A percentile compares a stretch with the other conserved stretches of the same genome.
phyloP scores from a whole-genome alignment of 2,113 vertebrate species.

The Cavia porcellus region DNA sequence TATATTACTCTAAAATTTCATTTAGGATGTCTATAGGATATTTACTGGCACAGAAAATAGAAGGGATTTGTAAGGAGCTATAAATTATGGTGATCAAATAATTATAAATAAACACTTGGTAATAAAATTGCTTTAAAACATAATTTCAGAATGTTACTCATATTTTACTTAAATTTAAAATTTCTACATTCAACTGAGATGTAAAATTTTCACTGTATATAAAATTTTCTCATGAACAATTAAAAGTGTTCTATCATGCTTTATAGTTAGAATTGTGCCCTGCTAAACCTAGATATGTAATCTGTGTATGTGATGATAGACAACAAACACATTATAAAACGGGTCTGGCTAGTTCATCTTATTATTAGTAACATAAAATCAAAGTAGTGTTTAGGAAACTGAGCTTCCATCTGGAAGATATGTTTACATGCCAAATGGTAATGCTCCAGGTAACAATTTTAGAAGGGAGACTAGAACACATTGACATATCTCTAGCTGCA shows the following conservation, averaged over 20 bases:
- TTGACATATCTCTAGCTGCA: not conserved
- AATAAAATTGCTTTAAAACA: not conserved
- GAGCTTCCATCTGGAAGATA: slow-evolving; percentile 8
- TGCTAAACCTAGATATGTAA: not conserved
- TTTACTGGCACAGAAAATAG: not conserved
- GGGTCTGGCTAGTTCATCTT: slow-evolving; percentile 15
- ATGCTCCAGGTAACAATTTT: not conserved
- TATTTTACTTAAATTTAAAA: not conserved
- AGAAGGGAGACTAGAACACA: not conserved
- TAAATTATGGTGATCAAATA: not conserved
- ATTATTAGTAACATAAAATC: not conserved
- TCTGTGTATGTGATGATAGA: not conserved
- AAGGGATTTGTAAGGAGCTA: not conserved
- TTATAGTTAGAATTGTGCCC: not conserved
- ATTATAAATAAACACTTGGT: not conserved
- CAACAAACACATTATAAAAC: not conserved
- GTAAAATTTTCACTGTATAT: not conserved
- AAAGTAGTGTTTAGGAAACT: not conserved
- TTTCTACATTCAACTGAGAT: not conserved
- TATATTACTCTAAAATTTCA: not conserved
- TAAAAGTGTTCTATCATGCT: not conserved
- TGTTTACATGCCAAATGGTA: not conserved
- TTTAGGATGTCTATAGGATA: not conserved
- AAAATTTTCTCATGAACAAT: slow-evolving; percentile 31
- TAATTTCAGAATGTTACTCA: not conserved